These are phyloP conservation scores for Myotis brandtii DNA, from an alignment of 2,113 vertebrate species.

Conservation along the genomic window DNA sequence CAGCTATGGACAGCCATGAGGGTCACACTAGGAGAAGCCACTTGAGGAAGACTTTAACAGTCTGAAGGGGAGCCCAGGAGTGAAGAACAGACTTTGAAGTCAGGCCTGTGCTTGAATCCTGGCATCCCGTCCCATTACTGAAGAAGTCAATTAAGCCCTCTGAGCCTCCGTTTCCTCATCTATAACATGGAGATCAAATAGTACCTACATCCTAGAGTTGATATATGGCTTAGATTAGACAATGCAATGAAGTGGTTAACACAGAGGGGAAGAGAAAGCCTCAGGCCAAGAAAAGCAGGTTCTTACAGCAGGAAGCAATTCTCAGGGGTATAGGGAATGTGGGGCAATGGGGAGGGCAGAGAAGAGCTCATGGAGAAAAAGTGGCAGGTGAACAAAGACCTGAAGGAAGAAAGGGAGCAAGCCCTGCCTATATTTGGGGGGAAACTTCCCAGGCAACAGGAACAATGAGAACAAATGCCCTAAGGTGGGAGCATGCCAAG, in stretches of 20 bases:
- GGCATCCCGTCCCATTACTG: no score
- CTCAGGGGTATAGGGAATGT: background rate
- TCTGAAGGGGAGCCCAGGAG: background rate
- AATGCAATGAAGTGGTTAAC: background rate
- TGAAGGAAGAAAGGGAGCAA: background rate
- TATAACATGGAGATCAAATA: background rate
- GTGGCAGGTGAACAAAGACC: background rate
- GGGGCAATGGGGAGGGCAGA: background rate
- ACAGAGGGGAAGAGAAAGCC: background rate
- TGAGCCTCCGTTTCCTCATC: background rate
- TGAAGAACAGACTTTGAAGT: background rate
- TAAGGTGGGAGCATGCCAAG: background rate
- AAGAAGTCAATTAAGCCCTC: background rate
- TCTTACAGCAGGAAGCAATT: background rate
- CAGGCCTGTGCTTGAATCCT: background rate
- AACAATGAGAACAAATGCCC: background rate
- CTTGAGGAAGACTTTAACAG: background rate
- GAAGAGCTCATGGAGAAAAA: background rate
- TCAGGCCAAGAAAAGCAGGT: background rate
- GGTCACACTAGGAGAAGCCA: background rate
- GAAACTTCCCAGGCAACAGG: background rate
- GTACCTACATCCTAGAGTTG: background rate
- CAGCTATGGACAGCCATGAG: background rate
- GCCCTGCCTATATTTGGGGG: background rate
- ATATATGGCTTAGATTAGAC: no score